phyloP scores from a whole-genome alignment of 30 jellyfish, hydroid and myxozoan species.

The Aurelia aurita region DNA sequence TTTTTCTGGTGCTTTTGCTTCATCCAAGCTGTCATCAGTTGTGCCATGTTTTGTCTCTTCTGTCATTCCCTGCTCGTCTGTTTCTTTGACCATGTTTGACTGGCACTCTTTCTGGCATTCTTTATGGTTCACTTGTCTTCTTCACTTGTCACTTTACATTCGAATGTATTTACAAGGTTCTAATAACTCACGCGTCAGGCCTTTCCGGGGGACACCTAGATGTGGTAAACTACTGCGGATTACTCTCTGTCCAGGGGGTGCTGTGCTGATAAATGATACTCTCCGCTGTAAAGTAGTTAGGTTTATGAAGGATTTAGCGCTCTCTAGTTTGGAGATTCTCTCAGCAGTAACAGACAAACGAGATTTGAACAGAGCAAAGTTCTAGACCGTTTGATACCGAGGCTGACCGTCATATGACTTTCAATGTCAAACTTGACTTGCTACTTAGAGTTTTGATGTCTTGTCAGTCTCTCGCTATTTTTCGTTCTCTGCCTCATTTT shows the following conservation, averaged over 20 bases:
- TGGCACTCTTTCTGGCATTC: not conserved
- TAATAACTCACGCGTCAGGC: slow-evolving; percentile 41
- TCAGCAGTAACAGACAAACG: not conserved
- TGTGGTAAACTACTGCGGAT: slow-evolving; percentile 36
- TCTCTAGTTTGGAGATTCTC: slow-evolving; percentile 9
- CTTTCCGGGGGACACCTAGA: slow-evolving; percentile 73
- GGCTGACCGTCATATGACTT: too few relatives aligned
- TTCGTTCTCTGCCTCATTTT: too few relatives aligned
- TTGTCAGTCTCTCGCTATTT: too few relatives aligned
- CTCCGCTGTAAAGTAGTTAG: slow-evolving; percentile 10
- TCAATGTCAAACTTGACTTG: too few relatives aligned
- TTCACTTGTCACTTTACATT: not conserved
- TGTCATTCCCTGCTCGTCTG: slow-evolving; percentile 10
- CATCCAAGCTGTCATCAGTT: slow-evolving; percentile 2
- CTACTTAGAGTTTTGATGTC: too few relatives aligned
- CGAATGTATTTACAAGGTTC: slow-evolving; percentile 35
- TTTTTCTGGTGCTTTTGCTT: not conserved
- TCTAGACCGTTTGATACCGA: too few relatives aligned
- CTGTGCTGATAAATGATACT: slow-evolving; percentile 46
- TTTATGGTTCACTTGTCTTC: slow-evolving; percentile 5
- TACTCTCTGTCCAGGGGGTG: slow-evolving; percentile 62
- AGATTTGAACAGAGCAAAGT: too few relatives aligned
- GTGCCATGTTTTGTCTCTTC: slow-evolving; percentile 20
- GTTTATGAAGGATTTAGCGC: slow-evolving; percentile 30
- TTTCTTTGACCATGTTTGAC: slow-evolving; percentile 42